Conservation (phyloP, 2,888 invertebrate genomes). For the Laothoe populi region DNA sequence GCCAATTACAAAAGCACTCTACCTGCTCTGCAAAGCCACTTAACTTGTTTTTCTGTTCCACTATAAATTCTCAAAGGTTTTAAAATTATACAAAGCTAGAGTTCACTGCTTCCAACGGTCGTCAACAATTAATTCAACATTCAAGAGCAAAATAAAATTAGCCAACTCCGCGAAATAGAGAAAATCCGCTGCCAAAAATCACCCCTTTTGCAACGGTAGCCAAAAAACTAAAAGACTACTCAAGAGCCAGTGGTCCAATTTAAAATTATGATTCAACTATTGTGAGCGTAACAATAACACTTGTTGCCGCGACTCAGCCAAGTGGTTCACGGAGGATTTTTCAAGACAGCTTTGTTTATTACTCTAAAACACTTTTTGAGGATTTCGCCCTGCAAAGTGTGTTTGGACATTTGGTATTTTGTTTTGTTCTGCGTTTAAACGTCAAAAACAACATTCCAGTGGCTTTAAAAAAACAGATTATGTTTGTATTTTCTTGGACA, state of each 20-base stretch:
- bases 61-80: conserved; percentile 1
- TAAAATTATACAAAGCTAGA: not conserved
- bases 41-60: not conserved
- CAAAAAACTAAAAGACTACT: conserved; percentile 13
- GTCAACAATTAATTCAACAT: not conserved
- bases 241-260: conserved; percentile 17
- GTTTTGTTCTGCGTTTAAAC: not conserved
- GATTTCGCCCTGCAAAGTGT: conserved; percentile 12
- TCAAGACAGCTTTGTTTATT: conserved; percentile 29
- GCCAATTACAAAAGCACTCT: conserved; percentile 6
- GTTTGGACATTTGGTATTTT: not conserved
- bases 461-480: too few species aligned
- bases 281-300: conserved; percentile 35
- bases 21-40: not conserved
- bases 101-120: not conserved
- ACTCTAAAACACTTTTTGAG: conserved; percentile 25
- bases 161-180: not conserved
- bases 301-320: conserved; percentile 36
- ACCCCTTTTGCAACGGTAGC: too few species aligned
- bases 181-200: not conserved
- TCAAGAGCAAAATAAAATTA: not conserved
- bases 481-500: too few species aligned
- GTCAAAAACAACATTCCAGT: not conserved
- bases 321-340: conserved; percentile 24
- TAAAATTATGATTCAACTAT: conserved; percentile 24